Evolutionary conservation across 1,140 invertebrate genomes (phyloP).

Genomic region (Neomicropteryx cornuta): DNA sequence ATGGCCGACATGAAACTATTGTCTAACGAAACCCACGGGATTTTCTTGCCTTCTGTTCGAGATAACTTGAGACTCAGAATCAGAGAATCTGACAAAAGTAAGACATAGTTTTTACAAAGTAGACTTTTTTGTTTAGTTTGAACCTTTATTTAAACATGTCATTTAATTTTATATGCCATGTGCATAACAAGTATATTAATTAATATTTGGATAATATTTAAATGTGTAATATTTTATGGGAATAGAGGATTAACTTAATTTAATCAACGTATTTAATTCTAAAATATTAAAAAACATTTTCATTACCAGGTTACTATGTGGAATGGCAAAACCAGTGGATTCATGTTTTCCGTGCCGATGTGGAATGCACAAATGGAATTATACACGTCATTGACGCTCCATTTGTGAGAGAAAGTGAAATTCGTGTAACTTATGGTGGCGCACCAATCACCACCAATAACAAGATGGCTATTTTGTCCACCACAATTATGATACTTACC

Average conservation of each 20-base stretch:
- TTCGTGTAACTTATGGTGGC: no score
- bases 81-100: constrained; percentile 65
- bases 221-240: no score
- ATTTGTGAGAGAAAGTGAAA: constrained; percentile 70
- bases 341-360: constrained; percentile 75
- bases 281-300: no score
- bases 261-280: no score
- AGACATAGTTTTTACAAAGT: constrained; percentile 30
- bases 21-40: constrained; percentile 45
- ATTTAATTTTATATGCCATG: no score
- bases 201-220: not conserved
- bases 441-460: no score
- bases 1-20: constrained; percentile 65
- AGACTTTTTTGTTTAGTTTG: not conserved
- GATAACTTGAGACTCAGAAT: constrained; percentile 58
- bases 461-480: no score
- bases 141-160: not conserved
- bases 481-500: no score
- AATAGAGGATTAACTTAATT: no score
- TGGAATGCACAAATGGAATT: constrained; percentile 86
- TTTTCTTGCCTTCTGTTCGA: constrained; percentile 55
- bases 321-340: constrained; percentile 75
- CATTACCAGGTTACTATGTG: constrained; percentile 60
- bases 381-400: constrained; percentile 85
- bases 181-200: no score